phyloP scores from a whole-genome alignment of 1,140 invertebrate species.

The Drosophila triauraria region DNA sequence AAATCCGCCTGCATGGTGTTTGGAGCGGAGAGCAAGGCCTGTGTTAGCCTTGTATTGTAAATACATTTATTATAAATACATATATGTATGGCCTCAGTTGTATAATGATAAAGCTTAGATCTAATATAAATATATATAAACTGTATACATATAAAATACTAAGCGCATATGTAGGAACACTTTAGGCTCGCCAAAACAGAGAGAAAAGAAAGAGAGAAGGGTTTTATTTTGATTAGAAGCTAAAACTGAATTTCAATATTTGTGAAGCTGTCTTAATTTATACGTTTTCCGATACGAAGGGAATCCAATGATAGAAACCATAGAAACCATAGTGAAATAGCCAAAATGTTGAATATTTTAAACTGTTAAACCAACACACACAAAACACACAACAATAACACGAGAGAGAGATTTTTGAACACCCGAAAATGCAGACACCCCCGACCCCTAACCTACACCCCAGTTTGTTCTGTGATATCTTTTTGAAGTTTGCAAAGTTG shows the following conservation, averaged over 20 bases:
- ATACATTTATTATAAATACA: slow-evolving; percentile 58
- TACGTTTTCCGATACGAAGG: slow-evolving; percentile 19
- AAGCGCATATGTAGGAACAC: slow-evolving; percentile 81
- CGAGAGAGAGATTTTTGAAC: not conserved
- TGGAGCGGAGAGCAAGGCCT: slow-evolving; percentile 2
- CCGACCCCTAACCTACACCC: slow-evolving; percentile 23
- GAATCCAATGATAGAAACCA: slow-evolving; percentile 17
- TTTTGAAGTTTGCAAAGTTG: slow-evolving; percentile 63
- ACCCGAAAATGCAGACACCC: slow-evolving; percentile 8
- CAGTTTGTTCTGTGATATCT: slow-evolving; percentile 81
- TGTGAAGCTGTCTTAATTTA: slow-evolving; percentile 40
- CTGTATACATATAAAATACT: slow-evolving; percentile 44
- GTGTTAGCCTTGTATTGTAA: slow-evolving; percentile 46
- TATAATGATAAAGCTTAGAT: slow-evolving; percentile 49
- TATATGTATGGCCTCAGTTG: slow-evolving; percentile 50
- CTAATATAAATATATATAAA: slow-evolving; percentile 37
- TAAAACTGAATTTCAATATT: slow-evolving; percentile 37
- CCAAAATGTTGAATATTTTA: slow-evolving; percentile 52
- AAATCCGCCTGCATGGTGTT: not conserved
- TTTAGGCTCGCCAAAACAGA: slow-evolving; percentile 67
- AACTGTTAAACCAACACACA: slow-evolving; percentile 33
- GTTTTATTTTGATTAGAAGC: slow-evolving; percentile 44
- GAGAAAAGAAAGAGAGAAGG: slow-evolving; percentile 28
- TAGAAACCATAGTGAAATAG: slow-evolving; percentile 27
- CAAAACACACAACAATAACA: not conserved